Conservation (phyloP, 2,113 vertebrate species). For the Lepisosteus oculatus region DNA sequence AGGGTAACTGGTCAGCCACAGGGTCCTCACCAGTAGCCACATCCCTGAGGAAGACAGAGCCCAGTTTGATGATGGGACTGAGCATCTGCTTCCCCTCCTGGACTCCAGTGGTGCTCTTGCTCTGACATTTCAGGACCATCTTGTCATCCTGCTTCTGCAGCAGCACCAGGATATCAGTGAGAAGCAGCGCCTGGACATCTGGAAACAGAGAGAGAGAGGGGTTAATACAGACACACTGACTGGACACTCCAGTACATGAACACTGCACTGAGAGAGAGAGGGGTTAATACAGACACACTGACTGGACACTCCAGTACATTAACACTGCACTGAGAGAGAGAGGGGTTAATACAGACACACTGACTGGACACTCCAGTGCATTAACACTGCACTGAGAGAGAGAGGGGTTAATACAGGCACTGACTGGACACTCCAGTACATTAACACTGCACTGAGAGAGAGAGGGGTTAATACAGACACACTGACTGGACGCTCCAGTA, state of each 20-base stretch:
- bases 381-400: background rate
- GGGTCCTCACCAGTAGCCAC: conserved; percentile 78
- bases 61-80: conserved; percentile 82
- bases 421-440: background rate
- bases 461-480: background rate
- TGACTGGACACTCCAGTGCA: background rate
- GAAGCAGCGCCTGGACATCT: conserved; percentile 85
- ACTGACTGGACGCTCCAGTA: background rate
- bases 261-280: background rate
- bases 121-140: conserved; percentile 84
- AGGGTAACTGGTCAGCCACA: too few relatives aligned
- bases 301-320: background rate
- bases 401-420: background rate
- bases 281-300: conserved; percentile 9
- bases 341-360: conserved; percentile 6
- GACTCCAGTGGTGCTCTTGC: conserved; percentile 68
- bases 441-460: background rate
- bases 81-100: conserved; percentile 85
- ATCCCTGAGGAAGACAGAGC: conserved; percentile 78
- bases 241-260: background rate
- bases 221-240: background rate
- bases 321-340: background rate
- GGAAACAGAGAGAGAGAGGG: background rate
- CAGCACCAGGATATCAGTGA: conserved; percentile 81
- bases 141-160: conserved; percentile 84